These are phyloP conservation scores for Perdita meconis DNA, from an alignment of 2,888 invertebrate genomes.

Conservation along the genomic window DNA sequence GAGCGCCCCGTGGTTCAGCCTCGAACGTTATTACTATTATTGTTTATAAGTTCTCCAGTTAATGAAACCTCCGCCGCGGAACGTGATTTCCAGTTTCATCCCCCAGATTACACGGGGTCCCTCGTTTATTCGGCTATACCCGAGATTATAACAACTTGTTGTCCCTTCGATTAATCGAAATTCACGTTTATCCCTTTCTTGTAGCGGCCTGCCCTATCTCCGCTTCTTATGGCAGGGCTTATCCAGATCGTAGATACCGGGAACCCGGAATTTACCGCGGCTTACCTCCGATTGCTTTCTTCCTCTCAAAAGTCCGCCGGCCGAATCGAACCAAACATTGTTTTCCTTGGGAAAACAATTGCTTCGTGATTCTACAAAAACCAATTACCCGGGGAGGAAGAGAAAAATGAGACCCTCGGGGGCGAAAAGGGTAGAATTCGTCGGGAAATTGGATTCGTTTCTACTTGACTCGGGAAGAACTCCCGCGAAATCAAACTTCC, in stretches of 20 bases:
- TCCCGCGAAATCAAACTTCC: no score
- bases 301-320: constrained; percentile 11
- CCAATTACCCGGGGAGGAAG: neutral
- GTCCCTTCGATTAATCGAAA: constrained; percentile 71
- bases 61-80: constrained; percentile 43
- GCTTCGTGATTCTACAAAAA: neutral
- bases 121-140: constrained; percentile 51
- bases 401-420: neutral
- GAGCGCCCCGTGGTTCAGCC: constrained; percentile 14
- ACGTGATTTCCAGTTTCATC: constrained; percentile 44
- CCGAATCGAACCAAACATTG: constrained; percentile 13
- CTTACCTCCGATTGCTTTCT: constrained; percentile 30
- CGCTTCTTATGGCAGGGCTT: constrained; percentile 50
- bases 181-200: constrained; percentile 69
- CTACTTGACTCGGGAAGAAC: no score
- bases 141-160: constrained; percentile 67
- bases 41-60: constrained; percentile 54
- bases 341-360: neutral
- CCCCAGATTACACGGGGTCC: constrained; percentile 49
- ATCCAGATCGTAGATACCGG: constrained; percentile 56
- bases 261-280: constrained; percentile 20
- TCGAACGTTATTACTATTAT: constrained; percentile 37
- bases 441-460: no score
- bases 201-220: constrained; percentile 29
- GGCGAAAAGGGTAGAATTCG: neutral